phyloP scores from a whole-genome alignment of 2,113 vertebrate species.

The Toxotes jaculatrix region DNA sequence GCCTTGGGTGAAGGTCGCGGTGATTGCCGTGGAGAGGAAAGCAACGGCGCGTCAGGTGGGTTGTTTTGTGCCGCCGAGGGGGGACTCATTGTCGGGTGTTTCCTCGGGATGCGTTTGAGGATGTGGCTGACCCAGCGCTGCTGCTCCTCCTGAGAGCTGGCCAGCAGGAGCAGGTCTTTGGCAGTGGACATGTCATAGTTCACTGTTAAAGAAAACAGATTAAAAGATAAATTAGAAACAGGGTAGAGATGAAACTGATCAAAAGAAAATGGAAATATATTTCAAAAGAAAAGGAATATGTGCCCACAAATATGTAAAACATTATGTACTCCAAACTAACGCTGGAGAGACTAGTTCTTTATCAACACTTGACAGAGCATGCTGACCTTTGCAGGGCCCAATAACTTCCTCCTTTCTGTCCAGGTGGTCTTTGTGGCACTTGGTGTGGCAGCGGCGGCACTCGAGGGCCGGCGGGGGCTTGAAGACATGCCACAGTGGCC shows the following conservation, averaged over 20 bases:
- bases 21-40: conserved; percentile 56
- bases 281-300: not conserved
- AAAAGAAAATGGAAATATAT: no score
- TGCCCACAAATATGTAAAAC: not conserved
- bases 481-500: conserved; percentile 95
- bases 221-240: not conserved
- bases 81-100: conserved; percentile 85
- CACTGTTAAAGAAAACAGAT: conserved; percentile 80
- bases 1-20: conserved; percentile 82
- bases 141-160: conserved; percentile 92
- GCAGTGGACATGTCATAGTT: conserved; percentile 97
- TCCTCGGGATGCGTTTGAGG: conserved; percentile 95
- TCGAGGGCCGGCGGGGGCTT: conserved; percentile 96
- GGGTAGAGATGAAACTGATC: no score
- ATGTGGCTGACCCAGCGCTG: conserved; percentile 95
- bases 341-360: not conserved
- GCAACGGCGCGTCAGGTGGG: not conserved
- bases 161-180: conserved; percentile 95
- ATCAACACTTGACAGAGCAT: not conserved
- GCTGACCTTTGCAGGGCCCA: conserved; percentile 93
- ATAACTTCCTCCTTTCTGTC: conserved; percentile 95
- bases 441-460: conserved; percentile 95
- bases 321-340: not conserved
- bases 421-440: conserved; percentile 98
- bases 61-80: conserved; percentile 67